Evolutionary conservation across 1,140 invertebrate genomes (phyloP), one percentile per base, ranked within the genome.

Genomic region (Phymastichus coffea): DNA sequence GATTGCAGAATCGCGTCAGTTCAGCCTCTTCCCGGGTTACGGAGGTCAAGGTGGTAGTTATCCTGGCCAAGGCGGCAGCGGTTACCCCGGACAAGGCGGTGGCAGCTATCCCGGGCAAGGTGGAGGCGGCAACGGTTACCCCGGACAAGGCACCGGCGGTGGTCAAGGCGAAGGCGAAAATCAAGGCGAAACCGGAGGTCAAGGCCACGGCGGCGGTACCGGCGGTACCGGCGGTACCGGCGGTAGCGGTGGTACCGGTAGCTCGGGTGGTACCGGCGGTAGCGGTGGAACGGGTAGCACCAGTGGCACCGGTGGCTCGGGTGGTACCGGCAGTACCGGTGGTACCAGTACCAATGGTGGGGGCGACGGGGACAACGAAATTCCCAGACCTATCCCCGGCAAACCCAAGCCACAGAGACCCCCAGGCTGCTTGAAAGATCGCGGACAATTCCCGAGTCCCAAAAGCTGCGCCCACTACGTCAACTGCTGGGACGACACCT

Each of bases 401-500:
- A 63, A 57, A 26, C 63, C 63, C 2, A 60, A 60, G 37, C 67
- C 65, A 17, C n/a, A 12, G 15, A 58, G 62, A 7, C 64, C 69
- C 1, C 58, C 63, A 9, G 74, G 76, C 7, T 79, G 77, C 38
- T 60, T 72, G 7, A 71, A 52, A 15, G 56, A 68, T 1, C 63
- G 85, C 37, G 83, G 86, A 20, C 85, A 87, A 66, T 87, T 87
- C 57, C 80, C 85, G 0, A 85, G 83, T 22, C 75, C 79, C 1
- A 82, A 77, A 9, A 78, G 79, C 9, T 88, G 87, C 66, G 82
- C 81, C 20, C 84, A 81, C 65, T 89, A 85, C 68, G 61, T 88
- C 0, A 88, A 88, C 67, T 89, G 87, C 61, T 89, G 87, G 87
- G 86, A 88, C 63, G 87, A 85, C 1, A 79, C 81, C 37, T 85